Conservation (phyloP, 2,888 invertebrate species). For the Atrina japonica region DNA sequence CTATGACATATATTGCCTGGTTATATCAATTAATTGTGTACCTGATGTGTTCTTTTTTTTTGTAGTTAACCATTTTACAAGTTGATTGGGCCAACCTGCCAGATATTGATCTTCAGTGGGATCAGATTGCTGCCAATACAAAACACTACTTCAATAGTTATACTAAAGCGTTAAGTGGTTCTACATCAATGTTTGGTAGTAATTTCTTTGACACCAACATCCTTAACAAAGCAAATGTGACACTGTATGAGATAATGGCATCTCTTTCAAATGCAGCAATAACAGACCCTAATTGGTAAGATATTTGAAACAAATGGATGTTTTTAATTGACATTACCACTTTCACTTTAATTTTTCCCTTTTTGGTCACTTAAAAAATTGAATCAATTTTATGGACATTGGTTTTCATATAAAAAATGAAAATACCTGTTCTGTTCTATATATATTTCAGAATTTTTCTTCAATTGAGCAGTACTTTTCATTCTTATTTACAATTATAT, state of each 20-base stretch:
- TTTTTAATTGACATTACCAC: no score
- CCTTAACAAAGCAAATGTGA: slow-evolving; percentile 26
- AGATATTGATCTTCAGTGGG: slow-evolving; percentile 59
- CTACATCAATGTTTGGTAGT: slow-evolving; percentile 4
- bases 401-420: no score
- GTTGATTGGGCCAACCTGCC: slow-evolving; percentile 40
- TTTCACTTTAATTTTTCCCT: no score
- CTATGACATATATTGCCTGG: no score
- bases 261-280: neutral
- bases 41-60: neutral
- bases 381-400: no score
- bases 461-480: no score
- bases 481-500: no score
- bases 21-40: no score
- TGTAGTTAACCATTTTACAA: neutral
- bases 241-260: slow-evolving; percentile 27
- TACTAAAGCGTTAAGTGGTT: slow-evolving; percentile 15
- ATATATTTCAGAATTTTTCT: no score
- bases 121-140: slow-evolving; percentile 48
- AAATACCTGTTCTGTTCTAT: no score
- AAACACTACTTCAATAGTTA: slow-evolving; percentile 37
- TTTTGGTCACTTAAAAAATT: no score
- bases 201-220: slow-evolving; percentile 28
- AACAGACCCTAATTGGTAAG: neutral
- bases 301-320: no score